Percentiles rank a stretch among this genome's conserved stretches.
Evolutionary conservation across 2,888 invertebrate genomes (phyloP).

Genomic region (Hylaea fasciaria): DNA sequence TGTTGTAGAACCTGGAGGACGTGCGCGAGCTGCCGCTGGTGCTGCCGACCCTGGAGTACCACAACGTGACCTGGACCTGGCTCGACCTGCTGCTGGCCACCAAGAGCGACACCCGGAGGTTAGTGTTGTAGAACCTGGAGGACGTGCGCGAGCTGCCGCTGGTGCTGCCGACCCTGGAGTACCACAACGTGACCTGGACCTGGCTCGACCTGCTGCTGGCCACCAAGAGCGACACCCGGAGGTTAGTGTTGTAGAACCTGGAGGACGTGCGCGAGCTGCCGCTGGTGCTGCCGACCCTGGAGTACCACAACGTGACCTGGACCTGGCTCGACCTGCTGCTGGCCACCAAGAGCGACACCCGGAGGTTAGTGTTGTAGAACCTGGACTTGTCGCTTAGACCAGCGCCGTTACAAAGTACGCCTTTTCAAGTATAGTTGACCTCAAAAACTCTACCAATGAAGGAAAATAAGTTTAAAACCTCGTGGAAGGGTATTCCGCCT

Average conservation of each 20-base stretch:
- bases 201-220: slow-evolving; percentile 99
- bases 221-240: slow-evolving; percentile 96
- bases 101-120: slow-evolving; percentile 96
- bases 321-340: slow-evolving; percentile 99
- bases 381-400: no score
- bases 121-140: slow-evolving; percentile 68
- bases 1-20: slow-evolving; percentile 85
- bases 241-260: slow-evolving; percentile 67
- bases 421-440: no score
- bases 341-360: slow-evolving; percentile 97
- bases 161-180: slow-evolving; percentile 98
- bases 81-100: slow-evolving; percentile 97
- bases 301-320: slow-evolving; percentile 99
- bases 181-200: slow-evolving; percentile 99
- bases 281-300: slow-evolving; percentile 96
- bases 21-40: slow-evolving; percentile 97
- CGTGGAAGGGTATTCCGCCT: no score
- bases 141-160: slow-evolving; percentile 97
- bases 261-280: slow-evolving; percentile 93
- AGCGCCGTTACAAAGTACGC: no score
- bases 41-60: slow-evolving; percentile 98
- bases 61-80: slow-evolving; percentile 99
- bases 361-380: slow-evolving; percentile 87
- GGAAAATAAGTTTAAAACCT: no score
- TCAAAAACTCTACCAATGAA: no score